Conservation (phyloP, 2,888 invertebrate species). For the Metopia argyrocephala region DNA sequence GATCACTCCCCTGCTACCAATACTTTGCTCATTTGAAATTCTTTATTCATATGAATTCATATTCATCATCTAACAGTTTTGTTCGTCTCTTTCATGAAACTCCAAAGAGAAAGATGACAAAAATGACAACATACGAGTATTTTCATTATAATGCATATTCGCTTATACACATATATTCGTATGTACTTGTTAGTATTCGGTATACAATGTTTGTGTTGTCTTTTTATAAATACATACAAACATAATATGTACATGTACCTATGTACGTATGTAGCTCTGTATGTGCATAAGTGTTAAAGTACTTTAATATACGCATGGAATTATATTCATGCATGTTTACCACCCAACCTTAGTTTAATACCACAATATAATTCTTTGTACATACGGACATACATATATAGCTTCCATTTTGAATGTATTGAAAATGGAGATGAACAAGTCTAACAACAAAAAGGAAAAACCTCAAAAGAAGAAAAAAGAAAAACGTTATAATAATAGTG, state of each 20-base stretch:
- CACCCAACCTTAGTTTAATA: no score
- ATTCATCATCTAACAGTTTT: background rate
- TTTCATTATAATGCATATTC: no score
- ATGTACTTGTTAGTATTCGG: no score
- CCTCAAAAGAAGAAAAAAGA: background rate
- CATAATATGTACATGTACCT: background rate
- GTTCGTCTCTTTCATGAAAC: background rate
- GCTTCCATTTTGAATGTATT: background rate
- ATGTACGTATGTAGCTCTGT: background rate
- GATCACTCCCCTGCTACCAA: conserved; percentile 19
- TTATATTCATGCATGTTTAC: no score
- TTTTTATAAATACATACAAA: background rate
- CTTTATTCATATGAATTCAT: background rate
- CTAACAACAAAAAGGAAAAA: background rate
- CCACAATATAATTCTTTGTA: no score
- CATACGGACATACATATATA: no score
- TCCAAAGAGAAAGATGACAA: no score
- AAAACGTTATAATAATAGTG: background rate
- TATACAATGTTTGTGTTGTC: no score
- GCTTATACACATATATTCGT: no score
- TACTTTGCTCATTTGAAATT: conserved; percentile 9
- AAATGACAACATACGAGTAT: no score
- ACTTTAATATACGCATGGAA: no score
- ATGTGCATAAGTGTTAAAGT: no score
- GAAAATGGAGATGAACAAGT: background rate